These are phyloP conservation scores for Trematomus loennbergii DNA, from an alignment of 2,113 vertebrate species.

Conservation along the genomic window DNA sequence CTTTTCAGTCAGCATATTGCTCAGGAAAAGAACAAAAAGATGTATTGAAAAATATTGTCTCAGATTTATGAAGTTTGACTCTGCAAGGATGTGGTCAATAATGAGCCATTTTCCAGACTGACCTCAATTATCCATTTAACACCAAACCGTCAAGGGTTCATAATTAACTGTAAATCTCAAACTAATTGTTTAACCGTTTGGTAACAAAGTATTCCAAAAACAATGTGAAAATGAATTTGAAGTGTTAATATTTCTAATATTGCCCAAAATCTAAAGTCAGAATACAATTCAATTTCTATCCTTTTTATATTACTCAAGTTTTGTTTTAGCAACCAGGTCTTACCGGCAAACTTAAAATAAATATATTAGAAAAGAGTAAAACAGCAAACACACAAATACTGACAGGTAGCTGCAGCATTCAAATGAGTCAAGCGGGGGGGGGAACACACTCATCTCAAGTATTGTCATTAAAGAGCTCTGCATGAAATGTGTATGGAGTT, in stretches of 20 bases:
- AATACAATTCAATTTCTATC: neutral
- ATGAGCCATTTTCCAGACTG: neutral
- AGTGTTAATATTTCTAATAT: neutral
- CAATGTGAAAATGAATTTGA: too few species aligned
- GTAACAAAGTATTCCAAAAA: neutral
- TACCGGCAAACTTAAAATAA: neutral
- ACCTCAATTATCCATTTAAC: neutral
- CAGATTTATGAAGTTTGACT: neutral
- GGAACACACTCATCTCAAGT: neutral
- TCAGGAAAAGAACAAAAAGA: neutral
- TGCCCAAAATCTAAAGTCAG: neutral
- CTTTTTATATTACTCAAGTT: neutral
- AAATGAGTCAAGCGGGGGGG: neutral
- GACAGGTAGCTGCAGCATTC: slow-evolving; percentile 10
- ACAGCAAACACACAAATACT: neutral
- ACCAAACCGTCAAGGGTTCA: neutral
- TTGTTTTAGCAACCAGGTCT: neutral
- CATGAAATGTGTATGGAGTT: neutral
- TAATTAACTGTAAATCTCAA: neutral
- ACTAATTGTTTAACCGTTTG: too few species aligned
- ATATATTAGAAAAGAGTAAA: neutral
- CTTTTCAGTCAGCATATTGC: too few species aligned
- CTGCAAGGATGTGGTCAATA: neutral
- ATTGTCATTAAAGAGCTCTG: slow-evolving; percentile 12
- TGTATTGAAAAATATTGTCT: neutral